These are phyloP conservation scores for Rousettus madagascariensis DNA, from an alignment of 2,797 vertebrate genomes.

Conservation along the genomic window DNA sequence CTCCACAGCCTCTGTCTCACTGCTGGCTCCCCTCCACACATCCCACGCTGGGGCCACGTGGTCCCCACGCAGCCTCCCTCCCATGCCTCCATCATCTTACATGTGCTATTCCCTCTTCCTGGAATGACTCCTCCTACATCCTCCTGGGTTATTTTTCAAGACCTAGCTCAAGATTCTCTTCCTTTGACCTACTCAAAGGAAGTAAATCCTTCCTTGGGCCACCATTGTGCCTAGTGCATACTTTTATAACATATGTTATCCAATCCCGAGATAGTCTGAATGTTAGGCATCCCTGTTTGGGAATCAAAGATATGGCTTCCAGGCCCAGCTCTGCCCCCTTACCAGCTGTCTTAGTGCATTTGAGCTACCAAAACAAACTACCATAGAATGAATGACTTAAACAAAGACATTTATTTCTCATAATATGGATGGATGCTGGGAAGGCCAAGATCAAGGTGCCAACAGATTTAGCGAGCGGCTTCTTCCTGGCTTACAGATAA, in stretches of 20 bases:
- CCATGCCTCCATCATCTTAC: neutral
- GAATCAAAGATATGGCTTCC: neutral
- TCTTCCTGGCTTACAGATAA: neutral
- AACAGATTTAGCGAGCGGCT: neutral
- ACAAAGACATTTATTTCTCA: neutral
- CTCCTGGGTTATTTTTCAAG: neutral
- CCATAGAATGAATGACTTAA: neutral
- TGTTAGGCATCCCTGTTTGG: neutral
- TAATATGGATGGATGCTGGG: neutral
- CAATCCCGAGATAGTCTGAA: neutral
- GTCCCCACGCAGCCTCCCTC: neutral
- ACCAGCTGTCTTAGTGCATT: neutral
- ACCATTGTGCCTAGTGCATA: neutral
- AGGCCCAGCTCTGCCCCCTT: neutral
- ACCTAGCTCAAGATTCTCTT: neutral
- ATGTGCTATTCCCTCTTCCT: neutral
- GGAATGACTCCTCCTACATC: neutral
- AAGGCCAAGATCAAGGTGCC: neutral
- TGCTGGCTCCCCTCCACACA: too few relatives aligned
- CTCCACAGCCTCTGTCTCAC: neutral
- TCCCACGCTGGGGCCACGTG: neutral
- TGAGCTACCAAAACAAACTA: neutral
- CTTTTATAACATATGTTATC: neutral
- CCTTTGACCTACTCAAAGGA: neutral
- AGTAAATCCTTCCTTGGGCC: neutral